Evolutionary conservation across 2,888 invertebrate species (phyloP).

Genomic region (Hemistola chrysoprasaria): DNA sequence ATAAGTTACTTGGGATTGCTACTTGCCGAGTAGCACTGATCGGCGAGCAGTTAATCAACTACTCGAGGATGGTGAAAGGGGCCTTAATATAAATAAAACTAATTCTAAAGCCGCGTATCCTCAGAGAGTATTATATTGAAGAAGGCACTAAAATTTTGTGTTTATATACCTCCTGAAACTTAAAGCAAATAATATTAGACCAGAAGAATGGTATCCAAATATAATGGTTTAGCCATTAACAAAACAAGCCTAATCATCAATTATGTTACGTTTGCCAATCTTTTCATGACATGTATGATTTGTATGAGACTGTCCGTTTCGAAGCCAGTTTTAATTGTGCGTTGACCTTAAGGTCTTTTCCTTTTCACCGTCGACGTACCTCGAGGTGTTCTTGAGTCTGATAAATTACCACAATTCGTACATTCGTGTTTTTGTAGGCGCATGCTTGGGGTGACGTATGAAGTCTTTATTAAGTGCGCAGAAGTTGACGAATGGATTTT

Average conservation of each 20-base stretch:
- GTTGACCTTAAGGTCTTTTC: slow-evolving; percentile 49
- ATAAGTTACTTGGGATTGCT: too few species aligned
- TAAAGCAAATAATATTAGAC: too few species aligned
- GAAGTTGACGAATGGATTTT: slow-evolving; percentile 7
- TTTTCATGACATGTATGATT: slow-evolving; percentile 46
- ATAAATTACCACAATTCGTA: slow-evolving; percentile 48
- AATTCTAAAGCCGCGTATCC: too few species aligned
- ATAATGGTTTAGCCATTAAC: not conserved
- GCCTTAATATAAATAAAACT: too few species aligned
- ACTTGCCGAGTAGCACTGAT: too few species aligned
- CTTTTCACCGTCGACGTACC: slow-evolving; percentile 31
- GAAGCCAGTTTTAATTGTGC: slow-evolving; percentile 54
- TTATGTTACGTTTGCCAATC: slow-evolving; percentile 39
- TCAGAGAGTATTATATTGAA: too few species aligned
- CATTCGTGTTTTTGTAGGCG: slow-evolving; percentile 39
- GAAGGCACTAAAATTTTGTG: too few species aligned
- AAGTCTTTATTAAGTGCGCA: slow-evolving; percentile 37
- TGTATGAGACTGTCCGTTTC: slow-evolving; percentile 31
- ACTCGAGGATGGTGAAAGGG: too few species aligned
- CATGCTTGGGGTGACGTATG: slow-evolving; percentile 35
- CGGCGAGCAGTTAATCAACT: too few species aligned
- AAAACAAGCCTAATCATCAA: slow-evolving; percentile 17
- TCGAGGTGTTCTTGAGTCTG: slow-evolving; percentile 51
- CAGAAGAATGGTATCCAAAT: too few species aligned
- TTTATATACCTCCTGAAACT: too few species aligned